These are phyloP conservation scores for Grammomys surdaster DNA, from an alignment of 2,113 vertebrate genomes.

Conservation along the genomic window DNA sequence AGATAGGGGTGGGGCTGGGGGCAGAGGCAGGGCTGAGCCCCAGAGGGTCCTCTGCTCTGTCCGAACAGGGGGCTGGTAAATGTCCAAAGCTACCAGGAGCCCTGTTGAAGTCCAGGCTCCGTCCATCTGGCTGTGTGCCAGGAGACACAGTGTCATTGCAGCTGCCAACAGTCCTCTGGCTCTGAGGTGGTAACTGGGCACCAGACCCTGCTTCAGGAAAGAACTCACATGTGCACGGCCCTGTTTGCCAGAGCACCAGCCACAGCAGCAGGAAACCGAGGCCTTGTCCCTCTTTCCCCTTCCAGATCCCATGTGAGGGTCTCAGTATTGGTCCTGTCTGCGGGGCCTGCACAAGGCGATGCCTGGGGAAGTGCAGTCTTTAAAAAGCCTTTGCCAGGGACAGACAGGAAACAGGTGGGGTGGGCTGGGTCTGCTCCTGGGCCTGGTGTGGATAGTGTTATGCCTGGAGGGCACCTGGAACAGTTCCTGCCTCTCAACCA, in stretches of 20 bases:
- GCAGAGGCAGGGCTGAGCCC: not conserved
- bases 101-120: not conserved
- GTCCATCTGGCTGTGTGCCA: not conserved
- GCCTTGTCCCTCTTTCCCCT: not conserved
- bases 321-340: not conserved
- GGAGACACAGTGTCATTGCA: not conserved
- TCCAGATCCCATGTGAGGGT: not conserved
- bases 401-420: not conserved
- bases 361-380: not conserved
- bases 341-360: not conserved
- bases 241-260: not conserved
- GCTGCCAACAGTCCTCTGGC: not conserved
- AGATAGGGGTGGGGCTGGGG: not conserved
- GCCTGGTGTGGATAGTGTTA: not conserved
- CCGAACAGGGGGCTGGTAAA: not conserved
- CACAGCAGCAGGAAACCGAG: not conserved
- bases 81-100: not conserved
- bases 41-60: not conserved
- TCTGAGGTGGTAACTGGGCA: not conserved
- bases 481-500: not conserved
- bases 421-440: not conserved
- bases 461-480: not conserved
- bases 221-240: accelerated
- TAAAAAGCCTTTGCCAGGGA: not conserved
- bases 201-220: not conserved